Conservation (phyloP, 2,797 vertebrate genomes). For the Neostethus bicornis region DNA sequence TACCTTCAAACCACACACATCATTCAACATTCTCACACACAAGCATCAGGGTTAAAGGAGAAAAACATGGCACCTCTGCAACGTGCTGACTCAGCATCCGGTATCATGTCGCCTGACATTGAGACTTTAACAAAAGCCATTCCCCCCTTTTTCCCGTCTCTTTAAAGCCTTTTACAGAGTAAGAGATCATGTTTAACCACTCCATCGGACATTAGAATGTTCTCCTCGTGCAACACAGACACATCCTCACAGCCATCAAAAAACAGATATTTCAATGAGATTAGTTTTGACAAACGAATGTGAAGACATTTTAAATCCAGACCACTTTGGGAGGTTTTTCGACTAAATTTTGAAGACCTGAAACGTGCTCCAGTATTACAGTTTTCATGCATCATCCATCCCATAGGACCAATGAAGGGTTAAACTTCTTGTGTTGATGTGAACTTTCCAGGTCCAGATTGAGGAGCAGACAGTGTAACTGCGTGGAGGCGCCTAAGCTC, state of each 20-base stretch:
- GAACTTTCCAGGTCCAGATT: constrained; percentile 29
- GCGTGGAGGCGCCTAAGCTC: constrained; percentile 28
- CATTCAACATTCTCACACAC: constrained; percentile 19
- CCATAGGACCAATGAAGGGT: too few relatives aligned
- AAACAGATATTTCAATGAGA: too few relatives aligned
- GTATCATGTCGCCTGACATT: constrained; percentile 13
- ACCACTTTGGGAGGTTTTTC: too few relatives aligned
- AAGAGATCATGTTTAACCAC: too few relatives aligned
- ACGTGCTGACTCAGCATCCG: constrained; percentile 48
- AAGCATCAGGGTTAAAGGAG: constrained; percentile 16
- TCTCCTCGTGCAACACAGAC: too few relatives aligned
- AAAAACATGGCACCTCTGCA: background rate
- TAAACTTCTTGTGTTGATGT: too few relatives aligned
- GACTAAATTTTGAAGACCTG: too few relatives aligned
- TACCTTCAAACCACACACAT: constrained; percentile 36
- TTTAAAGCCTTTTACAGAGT: constrained; percentile 6
- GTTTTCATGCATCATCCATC: too few relatives aligned
- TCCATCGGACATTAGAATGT: constrained; percentile 6
- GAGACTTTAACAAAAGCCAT: constrained; percentile 27
- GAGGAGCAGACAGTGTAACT: constrained; percentile 42
- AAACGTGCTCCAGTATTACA: too few relatives aligned
- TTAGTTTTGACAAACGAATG: too few relatives aligned
- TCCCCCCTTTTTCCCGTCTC: constrained; percentile 9
- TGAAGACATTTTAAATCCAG: too few relatives aligned
- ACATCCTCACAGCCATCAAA: background rate